phyloP scores from a whole-genome alignment of 2,113 vertebrate genomes.

The Cebus imitator region DNA sequence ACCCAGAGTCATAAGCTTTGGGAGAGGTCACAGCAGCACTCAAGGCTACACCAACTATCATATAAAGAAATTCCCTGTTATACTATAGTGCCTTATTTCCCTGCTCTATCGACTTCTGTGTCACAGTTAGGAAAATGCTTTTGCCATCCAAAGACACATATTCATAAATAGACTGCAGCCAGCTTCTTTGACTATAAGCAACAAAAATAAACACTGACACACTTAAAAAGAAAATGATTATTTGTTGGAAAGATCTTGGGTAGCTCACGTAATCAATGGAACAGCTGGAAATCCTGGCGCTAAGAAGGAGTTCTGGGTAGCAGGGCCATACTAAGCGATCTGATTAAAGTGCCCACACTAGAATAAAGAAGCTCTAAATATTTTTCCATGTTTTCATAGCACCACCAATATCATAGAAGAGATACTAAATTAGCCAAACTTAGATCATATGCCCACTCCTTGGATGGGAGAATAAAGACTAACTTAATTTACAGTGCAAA shows the following conservation, averaged over 20 bases:
- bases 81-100: neutral
- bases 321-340: neutral
- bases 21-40: neutral
- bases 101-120: neutral
- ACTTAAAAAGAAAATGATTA: neutral
- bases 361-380: neutral
- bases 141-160: neutral
- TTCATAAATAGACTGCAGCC: neutral
- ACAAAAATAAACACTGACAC: neutral
- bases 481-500: neutral
- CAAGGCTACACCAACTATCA: neutral
- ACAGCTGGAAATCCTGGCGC: neutral
- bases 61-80: neutral
- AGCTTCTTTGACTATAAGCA: neutral
- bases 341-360: neutral
- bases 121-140: neutral
- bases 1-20: neutral
- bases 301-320: neutral
- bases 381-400: neutral
- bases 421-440: neutral
- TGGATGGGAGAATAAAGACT: neutral
- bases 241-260: neutral
- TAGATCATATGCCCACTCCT: neutral
- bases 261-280: neutral
- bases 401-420: neutral